Evolutionary conservation across 2,797 vertebrate genomes (phyloP).

Genomic region (Rhabdophis nuchalis): DNA sequence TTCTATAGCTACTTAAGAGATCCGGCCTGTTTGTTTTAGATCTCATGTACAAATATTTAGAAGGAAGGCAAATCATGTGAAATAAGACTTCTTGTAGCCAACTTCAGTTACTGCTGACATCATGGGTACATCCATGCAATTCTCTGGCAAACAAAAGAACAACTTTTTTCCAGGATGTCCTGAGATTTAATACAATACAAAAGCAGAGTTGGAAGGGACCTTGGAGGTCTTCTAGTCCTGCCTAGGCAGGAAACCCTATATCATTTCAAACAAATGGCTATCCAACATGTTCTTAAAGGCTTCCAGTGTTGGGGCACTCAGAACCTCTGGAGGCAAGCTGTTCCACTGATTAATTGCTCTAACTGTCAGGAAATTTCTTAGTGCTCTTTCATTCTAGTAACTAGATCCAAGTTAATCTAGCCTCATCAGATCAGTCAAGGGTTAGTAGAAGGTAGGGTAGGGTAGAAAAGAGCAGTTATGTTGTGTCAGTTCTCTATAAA

Average conservation of each 20-base stretch:
- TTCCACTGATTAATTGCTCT: too few species aligned
- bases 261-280: too few species aligned
- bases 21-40: neutral
- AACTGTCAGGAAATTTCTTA: too few species aligned
- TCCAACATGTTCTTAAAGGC: too few species aligned
- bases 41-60: neutral
- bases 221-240: too few species aligned
- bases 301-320: too few species aligned
- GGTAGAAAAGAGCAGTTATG: neutral
- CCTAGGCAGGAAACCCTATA: too few species aligned
- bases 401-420: neutral
- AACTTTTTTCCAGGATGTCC: neutral
- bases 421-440: neutral
- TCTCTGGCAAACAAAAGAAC: neutral
- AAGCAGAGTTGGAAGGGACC: too few species aligned
- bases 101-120: neutral
- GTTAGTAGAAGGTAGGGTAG: neutral
- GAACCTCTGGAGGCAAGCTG: too few species aligned
- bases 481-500: neutral
- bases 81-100: neutral
- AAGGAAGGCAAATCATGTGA: neutral
- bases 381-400: neutral
- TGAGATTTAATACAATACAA: too few species aligned
- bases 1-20: neutral
- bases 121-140: neutral